Base-by-base conservation (phyloP, 2,797 vertebrate species). In the Sebastes oblongus region DNA sequence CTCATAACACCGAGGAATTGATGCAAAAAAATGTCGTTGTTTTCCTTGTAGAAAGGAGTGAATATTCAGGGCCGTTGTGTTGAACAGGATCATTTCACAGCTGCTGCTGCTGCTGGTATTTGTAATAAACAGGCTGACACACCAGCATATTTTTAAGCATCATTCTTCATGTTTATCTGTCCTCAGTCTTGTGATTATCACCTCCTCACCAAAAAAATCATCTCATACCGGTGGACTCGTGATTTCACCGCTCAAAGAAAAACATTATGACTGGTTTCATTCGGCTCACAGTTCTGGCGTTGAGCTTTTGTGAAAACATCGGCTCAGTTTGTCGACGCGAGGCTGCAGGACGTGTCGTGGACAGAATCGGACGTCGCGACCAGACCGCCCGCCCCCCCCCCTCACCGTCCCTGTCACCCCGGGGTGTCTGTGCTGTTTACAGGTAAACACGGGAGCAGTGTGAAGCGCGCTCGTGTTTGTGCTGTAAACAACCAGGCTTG, bases 401-500 rank as follows among this genome's bases (percentile, higher is more conserved):
- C 5, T 16, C 39, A 16, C 13, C 14, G 6, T 16, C 39, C 7
- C 39, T 1, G 12, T 69, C 39, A 18, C 42, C 79, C 68, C 20
- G 62, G 76, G 88, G 76, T 83, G 86, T 80, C 83, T 78, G 82
- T 42, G 83, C 78, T 95, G 91, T 95, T 96, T 94, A 94, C 91
- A 90, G 92, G 92, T 94, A 92, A 96, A 95, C 89, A 91, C 67
- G 14, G 80, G 72, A 84, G 80, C 84, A 74, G 80, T 85, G 75
- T 64, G 82, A 39, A 92, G 87, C 80, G 82, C 78, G 68, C 73
- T 30, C 24, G 67, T 95, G 93, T 95, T 95, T 96, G 91, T 88
- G 88, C 93, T 90, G 77, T 90, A 94, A 96, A 95, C 95, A 95
- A 84, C 32, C 64, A 22, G 85, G 85, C 85, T 90, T 95, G 92